Evolutionary conservation across 2,888 invertebrate genomes (phyloP).

Genomic region (Drosophila pegasa): DNA sequence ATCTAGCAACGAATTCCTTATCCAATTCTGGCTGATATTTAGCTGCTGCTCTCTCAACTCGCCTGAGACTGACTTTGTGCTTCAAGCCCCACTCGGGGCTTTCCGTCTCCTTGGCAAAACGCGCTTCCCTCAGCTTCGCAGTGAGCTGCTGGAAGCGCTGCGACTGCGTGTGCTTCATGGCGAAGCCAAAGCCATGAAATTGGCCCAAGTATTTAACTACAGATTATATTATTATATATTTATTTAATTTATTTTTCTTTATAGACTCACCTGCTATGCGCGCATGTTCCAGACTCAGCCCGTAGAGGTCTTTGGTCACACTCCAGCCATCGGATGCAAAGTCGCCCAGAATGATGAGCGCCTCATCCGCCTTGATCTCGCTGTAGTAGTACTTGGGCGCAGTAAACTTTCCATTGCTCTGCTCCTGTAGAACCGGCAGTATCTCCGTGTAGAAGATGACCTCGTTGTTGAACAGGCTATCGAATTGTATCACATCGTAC

Average conservation of each 20-base stretch:
- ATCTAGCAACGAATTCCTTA: constrained; percentile 65
- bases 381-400: constrained; percentile 81
- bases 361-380: constrained; percentile 60
- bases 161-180: constrained; percentile 70
- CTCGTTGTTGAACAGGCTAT: constrained; percentile 81
- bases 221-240: background rate
- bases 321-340: constrained; percentile 76
- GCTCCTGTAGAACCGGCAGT: constrained; percentile 70
- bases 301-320: constrained; percentile 69
- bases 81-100: constrained; percentile 51
- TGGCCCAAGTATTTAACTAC: constrained; percentile 74
- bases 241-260: background rate
- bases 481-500: constrained; percentile 75
- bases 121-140: constrained; percentile 68
- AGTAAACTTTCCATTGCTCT: constrained; percentile 50
- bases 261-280: constrained; percentile 71
- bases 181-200: constrained; percentile 83
- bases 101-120: constrained; percentile 53
- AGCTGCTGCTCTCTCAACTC: constrained; percentile 51
- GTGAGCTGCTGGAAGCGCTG: constrained; percentile 67
- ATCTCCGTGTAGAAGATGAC: constrained; percentile 78
- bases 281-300: constrained; percentile 82
- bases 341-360: constrained; percentile 79
- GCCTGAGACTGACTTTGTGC: constrained; percentile 36
- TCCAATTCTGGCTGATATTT: constrained; percentile 71